A percentile compares a stretch with the other conserved stretches of the same genome.
phyloP scores from a whole-genome alignment of 2,888 invertebrate genomes.

The Reticulitermes lucifugus region DNA sequence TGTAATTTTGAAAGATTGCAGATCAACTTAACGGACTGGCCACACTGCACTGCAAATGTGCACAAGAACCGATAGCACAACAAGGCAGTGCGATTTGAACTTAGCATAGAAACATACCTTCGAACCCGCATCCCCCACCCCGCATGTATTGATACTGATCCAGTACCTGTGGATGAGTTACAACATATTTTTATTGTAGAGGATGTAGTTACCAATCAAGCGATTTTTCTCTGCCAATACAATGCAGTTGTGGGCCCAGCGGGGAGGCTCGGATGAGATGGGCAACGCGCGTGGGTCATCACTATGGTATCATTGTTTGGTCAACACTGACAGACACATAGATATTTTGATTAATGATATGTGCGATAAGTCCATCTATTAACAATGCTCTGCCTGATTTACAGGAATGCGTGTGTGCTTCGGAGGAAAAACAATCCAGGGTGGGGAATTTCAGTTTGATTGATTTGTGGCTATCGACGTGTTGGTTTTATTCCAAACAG shows the following conservation, averaged over 20 bases:
- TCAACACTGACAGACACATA: slow-evolving; percentile 5
- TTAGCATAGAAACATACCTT: not conserved
- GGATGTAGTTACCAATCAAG: slow-evolving; percentile 8
- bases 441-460: not conserved
- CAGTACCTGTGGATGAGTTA: not conserved
- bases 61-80: too few relatives aligned
- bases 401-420: not conserved
- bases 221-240: slow-evolving; percentile 9
- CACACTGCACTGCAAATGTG: too few relatives aligned
- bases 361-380: slow-evolving; percentile 14
- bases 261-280: slow-evolving; percentile 1
- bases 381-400: slow-evolving; percentile 22
- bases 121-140: not conserved
- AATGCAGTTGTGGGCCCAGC: slow-evolving; percentile 9
- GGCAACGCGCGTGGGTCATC: not conserved
- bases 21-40: too few relatives aligned
- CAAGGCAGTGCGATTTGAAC: not conserved
- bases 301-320: slow-evolving; percentile 25
- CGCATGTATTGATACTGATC: not conserved
- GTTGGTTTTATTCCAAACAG: not conserved
- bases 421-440: not conserved
- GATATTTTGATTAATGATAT: slow-evolving; percentile 18
- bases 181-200: not conserved
- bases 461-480: slow-evolving; percentile 25
- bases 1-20: too few relatives aligned